phyloP scores from a whole-genome alignment of 2,113 vertebrate species.

The Cacatua alba region DNA sequence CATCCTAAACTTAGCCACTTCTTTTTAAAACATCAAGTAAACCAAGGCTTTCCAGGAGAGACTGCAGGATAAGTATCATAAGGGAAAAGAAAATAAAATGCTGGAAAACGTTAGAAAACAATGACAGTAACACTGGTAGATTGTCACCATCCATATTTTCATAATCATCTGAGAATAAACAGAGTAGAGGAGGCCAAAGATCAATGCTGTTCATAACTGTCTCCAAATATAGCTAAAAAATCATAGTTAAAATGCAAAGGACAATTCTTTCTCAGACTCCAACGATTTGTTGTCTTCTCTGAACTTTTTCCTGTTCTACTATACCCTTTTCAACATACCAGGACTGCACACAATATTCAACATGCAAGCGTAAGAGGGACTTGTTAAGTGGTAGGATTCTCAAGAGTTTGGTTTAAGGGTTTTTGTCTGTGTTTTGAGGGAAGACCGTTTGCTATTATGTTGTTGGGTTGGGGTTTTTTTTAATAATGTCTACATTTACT shows the following conservation, averaged over 20 bases:
- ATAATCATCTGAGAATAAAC: background rate
- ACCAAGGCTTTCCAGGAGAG: background rate
- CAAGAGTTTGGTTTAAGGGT: background rate
- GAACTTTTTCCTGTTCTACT: background rate
- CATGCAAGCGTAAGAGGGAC: background rate
- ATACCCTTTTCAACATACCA: background rate
- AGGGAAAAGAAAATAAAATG: background rate
- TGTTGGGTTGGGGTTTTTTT: background rate
- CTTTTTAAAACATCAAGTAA: background rate
- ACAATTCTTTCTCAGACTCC: background rate
- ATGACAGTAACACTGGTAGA: background rate
- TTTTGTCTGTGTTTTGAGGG: background rate
- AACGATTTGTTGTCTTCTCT: background rate
- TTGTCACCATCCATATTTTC: background rate
- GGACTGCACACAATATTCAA: background rate
- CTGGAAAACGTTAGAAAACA: background rate
- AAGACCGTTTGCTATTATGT: background rate
- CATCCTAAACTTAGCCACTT: background rate
- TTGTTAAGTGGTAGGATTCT: background rate
- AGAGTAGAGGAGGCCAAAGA: background rate
- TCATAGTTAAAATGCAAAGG: background rate
- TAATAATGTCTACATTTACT: background rate
- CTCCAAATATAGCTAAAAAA: background rate
- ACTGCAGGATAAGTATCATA: fast-evolving
- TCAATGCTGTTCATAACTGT: background rate